Base-by-base conservation (phyloP, 1,140 invertebrate species). In the Papilio glaucus region DNA sequence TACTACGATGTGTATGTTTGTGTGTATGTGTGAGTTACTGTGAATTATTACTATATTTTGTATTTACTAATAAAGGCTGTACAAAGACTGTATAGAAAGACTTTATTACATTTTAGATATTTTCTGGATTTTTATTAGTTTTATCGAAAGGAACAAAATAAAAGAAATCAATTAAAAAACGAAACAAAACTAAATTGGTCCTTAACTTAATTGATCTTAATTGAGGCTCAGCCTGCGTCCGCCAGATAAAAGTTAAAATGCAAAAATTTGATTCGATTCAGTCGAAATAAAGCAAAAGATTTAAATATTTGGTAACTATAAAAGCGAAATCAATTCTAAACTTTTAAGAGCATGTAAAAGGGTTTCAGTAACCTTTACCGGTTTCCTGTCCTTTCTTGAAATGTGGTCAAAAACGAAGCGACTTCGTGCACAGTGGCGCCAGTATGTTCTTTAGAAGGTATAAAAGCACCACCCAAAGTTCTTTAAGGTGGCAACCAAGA, bases 141-240 rank as follows among this genome's bases (percentile, higher is more conserved):
- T 57, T 26, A 65, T 24, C 15, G 15, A n/a, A 42, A 24, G 29
- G 41, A 37, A 65, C 21, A 15, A 21, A 45, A 68, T 42, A 42
- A 26, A 42, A 45, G 4, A 68, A 26, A 24, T 42, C 9, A 26
- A 10, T 26, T 41, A 68, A 68, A 68, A 68, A 18, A 24, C 4
- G 12, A 68, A 45, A 24, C 21, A 42, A 68, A 38, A 68, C 39
- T 38, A 15, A 68, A 68, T 68, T 45, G 63, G 18, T 68, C 39
- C 38, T 68, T 68, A 68, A 68, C 63, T 68, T 68, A 68, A 68
- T 68, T 68, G 63, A 68, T 68, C 63, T 68, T 68, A 68, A 68
- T 68, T 68, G 38, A 68, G 21, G 63, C 41, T 24, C 21, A 29
- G 37, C 21, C 39, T 26, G 63, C 63, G 24, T 26, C 38, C 63